Evolutionary conservation across 2,113 vertebrate genomes (phyloP).

Genomic region (Campylomormyrus tamandua): DNA sequence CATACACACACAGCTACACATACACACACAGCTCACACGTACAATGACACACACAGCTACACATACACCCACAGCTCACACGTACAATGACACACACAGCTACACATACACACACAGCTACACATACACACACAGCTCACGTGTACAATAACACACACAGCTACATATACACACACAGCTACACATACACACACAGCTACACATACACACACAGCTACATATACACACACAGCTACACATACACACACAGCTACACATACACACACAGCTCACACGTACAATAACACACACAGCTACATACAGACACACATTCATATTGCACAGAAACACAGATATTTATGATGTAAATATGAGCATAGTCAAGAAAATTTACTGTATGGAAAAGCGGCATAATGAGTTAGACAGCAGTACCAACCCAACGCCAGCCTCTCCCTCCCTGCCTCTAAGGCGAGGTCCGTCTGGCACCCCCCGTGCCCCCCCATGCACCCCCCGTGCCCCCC

Average conservation of each 20-base stretch:
- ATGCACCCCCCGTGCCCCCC: background rate
- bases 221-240: background rate
- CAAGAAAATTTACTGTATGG: background rate
- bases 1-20: background rate
- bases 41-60: background rate
- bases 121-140: background rate
- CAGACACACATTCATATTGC: background rate
- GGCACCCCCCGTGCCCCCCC: background rate
- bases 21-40: too few species aligned
- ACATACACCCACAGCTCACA: background rate
- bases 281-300: background rate
- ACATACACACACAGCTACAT: background rate
- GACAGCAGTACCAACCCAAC: background rate
- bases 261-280: background rate
- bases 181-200: background rate
- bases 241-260: background rate
- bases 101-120: background rate
- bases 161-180: background rate
- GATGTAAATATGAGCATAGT: background rate
- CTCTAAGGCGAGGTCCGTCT: background rate
- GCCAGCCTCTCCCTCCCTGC: background rate
- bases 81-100: background rate
- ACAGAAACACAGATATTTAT: background rate
- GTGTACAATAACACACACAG: background rate
- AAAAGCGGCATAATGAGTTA: background rate